Base-by-base conservation (phyloP, 2,888 invertebrate species). In the Selenia dentaria region DNA sequence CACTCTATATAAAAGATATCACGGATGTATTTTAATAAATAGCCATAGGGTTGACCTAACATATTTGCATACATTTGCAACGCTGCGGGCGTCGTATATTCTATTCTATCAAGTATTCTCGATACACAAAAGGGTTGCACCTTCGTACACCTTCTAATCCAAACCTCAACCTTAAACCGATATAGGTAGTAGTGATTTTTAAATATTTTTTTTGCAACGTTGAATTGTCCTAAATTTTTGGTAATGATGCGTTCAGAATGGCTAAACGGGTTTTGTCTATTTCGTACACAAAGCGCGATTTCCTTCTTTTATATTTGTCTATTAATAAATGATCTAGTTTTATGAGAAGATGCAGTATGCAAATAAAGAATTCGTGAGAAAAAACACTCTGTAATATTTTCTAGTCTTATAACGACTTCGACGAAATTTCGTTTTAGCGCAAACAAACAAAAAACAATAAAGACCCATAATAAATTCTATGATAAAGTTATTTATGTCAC, bases 221-320 rank as follows among this genome's bases (percentile, higher is more conserved):
- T 34, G 29, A 29, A 26, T 29, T 6, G 24, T 32, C 9, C 0
- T n/a, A 33, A 25, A 11, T 13, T 28, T 25, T 42, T 59, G 60
- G 69, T 80, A 82, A 83, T 82, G 83, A 83, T 74, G 83, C 82
- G 82, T 79, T 48, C 51, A 62, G 88, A 90, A 89, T 89, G 59
- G 63, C 59, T 87, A 87, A 89, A 81, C 88, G 79, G 77, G 85
- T 85, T 87, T 84, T 84, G 84, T 83, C 83, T 87, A 82, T 74
- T 86, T 80, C 64, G 73, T 82, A 79, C 72, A 78, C 77, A 70
- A 67, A 64, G 67, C 67, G 75, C 74, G 74, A 72, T 70, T 67
- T 64, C 57, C 62, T 74, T 67, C 51, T 68, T 61, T 46, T 64
- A 46, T 57, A 48, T 69, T 69, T 64, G n/a, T 68, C 50, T 66